Base-by-base conservation (phyloP, 2,888 invertebrate genomes). In the Timandra comae region DNA sequence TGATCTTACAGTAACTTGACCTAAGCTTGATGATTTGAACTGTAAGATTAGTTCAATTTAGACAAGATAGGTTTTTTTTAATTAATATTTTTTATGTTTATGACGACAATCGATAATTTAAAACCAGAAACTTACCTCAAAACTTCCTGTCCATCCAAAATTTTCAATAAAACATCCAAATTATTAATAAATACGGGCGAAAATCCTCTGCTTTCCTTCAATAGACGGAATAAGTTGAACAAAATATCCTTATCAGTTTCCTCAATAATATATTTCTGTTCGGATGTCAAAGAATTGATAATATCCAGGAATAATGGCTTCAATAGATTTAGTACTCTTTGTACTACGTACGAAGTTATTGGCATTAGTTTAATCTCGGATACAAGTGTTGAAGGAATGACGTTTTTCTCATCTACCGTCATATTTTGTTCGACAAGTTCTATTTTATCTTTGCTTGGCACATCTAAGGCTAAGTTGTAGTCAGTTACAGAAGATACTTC, bases 311-410 rank as follows among this genome's bases (percentile, higher is more conserved):
- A 53, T 26, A 57, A 45, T 6, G 41, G 52, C 41, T 72, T 64
- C 13, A 80, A 30, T 12, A 77, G 38, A 33, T 52, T 56, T 4
- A 81, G 46, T 11, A 86, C 55, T 46, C 82, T 67, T 36, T 80
- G 67, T 24, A 88, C 63, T 4, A 88, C 57, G 36, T 88, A 88
- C 7, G 87, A 79, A 44, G 88, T 88, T 24, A 89, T 56, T 38
- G 91, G 91, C 42, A 91, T 65, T 2, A 91, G 54, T 56, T 87
- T 52, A 53, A 80, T 29, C 12, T 40, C 46, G 3, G 47, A 33
- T 30, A 47, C 42, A 27, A 22, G 29, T 21, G 26, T 30, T 0
- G 30, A 7, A 3, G 26, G 30, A 10, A 45, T 43, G 28, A 49
- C 47, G 2, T 42, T 12, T 10, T 44, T 53, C 27, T 60, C 47